Evolutionary conservation across 2,888 invertebrate genomes (phyloP).

Genomic region (Drosophila subsilvestris): DNA sequence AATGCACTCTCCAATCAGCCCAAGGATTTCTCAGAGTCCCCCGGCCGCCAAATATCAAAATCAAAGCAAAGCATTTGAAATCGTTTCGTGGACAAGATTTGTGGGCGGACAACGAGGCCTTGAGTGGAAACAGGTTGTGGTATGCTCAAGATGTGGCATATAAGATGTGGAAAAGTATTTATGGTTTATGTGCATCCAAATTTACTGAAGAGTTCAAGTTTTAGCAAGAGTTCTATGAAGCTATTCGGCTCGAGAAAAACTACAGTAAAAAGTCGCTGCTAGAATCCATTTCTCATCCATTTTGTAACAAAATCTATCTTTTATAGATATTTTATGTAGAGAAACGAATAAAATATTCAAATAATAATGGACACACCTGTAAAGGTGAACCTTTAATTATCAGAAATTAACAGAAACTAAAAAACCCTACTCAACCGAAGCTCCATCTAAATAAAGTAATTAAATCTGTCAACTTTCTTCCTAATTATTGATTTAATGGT

Average conservation of each 20-base stretch:
- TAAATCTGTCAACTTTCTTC: too few species aligned
- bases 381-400: slow-evolving; percentile 6
- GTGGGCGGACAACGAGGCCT: slow-evolving; percentile 12
- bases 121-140: slow-evolving; percentile 23
- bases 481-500: too few species aligned
- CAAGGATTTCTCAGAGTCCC: slow-evolving; percentile 54
- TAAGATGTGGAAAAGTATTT: not conserved
- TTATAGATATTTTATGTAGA: too few species aligned
- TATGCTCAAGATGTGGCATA: not conserved
- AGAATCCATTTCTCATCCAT: not conserved
- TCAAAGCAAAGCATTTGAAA: slow-evolving; percentile 11
- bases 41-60: slow-evolving; percentile 19
- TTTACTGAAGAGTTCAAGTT: not conserved
- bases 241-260: too few species aligned
- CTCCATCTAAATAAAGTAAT: too few species aligned
- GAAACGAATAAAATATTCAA: too few species aligned
- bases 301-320: too few species aligned
- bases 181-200: not conserved
- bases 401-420: too few species aligned
- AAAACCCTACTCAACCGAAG: too few species aligned
- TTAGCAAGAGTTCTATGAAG: too few species aligned
- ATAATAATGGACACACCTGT: too few species aligned
- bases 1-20: slow-evolving; percentile 53
- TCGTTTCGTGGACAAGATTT: slow-evolving; percentile 2
- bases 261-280: too few species aligned